Evolutionary conservation across 2,888 invertebrate genomes (phyloP).

Genomic region (Polydrusus tereticollis): DNA sequence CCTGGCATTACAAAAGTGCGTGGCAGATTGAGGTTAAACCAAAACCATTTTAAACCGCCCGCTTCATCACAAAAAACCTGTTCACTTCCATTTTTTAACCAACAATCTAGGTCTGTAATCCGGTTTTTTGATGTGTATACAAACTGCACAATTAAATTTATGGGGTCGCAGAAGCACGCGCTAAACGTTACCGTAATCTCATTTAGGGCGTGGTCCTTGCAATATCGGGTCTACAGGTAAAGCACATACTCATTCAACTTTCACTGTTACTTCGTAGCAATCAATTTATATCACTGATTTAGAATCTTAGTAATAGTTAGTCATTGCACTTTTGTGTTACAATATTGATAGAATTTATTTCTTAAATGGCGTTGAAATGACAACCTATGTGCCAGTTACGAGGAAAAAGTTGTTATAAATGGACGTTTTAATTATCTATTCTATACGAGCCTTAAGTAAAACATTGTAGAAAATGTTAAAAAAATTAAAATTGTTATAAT

Average conservation of each 20-base stretch:
- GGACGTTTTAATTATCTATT: no score
- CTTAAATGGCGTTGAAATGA: no score
- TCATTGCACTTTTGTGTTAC: conserved; percentile 34
- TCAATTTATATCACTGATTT: conserved; percentile 46
- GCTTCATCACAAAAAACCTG: conserved; percentile 10
- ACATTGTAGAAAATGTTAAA: no score
- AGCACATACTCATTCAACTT: conserved; percentile 55
- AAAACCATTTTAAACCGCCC: not conserved
- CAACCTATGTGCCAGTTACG: no score
- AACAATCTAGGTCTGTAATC: conserved; percentile 23
- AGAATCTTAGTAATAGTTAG: conserved; percentile 50
- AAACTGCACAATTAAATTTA: conserved; percentile 31
- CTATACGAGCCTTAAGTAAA: no score
- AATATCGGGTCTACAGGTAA: conserved; percentile 53
- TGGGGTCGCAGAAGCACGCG: conserved; percentile 20
- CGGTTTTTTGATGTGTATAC: conserved; percentile 38
- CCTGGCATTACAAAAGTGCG: not conserved
- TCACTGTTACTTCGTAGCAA: conserved; percentile 53
- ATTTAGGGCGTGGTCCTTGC: conserved; percentile 51
- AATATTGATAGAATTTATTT: no score
- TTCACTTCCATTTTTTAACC: conserved; percentile 4
- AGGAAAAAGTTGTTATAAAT: no score
- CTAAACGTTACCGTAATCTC: conserved; percentile 13
- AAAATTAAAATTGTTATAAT: no score
- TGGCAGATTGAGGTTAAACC: conserved; percentile 14